phyloP scores from a whole-genome alignment of 2,113 vertebrate species.

The Megaceryle maxima region DNA sequence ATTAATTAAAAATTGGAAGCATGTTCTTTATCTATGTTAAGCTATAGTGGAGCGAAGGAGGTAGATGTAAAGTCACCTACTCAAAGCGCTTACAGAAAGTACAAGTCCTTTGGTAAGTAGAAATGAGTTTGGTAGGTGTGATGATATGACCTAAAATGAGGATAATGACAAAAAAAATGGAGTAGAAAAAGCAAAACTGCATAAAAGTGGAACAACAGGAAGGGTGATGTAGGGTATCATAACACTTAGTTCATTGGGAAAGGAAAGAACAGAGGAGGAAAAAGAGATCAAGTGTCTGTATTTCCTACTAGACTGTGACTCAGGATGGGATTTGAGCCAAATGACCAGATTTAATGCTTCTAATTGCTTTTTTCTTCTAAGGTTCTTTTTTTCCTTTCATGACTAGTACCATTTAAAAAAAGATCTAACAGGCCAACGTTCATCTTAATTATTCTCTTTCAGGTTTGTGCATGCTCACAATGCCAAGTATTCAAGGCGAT shows the following conservation, averaged over 20 bases:
- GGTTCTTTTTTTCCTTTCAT: constrained; percentile 1
- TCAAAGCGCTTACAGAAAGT: background rate
- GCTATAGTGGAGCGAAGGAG: background rate
- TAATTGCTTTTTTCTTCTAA: constrained; percentile 34
- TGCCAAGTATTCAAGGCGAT: constrained; percentile 33
- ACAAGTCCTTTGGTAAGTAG: background rate
- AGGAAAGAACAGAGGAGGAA: background rate
- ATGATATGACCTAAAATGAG: background rate
- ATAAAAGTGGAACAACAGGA: background rate
- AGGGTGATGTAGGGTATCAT: background rate
- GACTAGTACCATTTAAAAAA: constrained; percentile 50
- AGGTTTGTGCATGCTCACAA: background rate
- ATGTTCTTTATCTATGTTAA: background rate
- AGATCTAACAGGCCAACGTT: constrained; percentile 13
- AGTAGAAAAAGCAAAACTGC: background rate
- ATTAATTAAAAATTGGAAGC: constrained; percentile 17
- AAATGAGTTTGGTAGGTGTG: background rate
- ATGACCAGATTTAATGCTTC: constrained; percentile 24
- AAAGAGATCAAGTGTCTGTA: constrained; percentile 9
- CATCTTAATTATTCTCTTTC: constrained; percentile 59
- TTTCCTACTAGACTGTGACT: constrained; percentile 21
- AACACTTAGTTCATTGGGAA: background rate
- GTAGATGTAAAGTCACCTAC: background rate
- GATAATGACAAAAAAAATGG: background rate
- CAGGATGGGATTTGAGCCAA: constrained; percentile 11